Base-by-base conservation (phyloP, 2,113 vertebrate genomes). In the Zingel zingel region DNA sequence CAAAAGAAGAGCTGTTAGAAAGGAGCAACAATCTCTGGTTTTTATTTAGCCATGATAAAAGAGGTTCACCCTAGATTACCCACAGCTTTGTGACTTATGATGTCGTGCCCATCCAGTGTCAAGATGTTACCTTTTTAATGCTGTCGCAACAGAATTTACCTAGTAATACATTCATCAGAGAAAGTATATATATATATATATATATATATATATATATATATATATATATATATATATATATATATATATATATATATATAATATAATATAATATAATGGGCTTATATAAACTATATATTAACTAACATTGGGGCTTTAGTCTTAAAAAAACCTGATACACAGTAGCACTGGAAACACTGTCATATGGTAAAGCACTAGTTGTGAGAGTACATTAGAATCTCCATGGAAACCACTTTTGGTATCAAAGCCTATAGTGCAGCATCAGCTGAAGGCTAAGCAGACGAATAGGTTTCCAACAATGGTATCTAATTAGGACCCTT, bases 351-450 rank as follows among this genome's bases (percentile, higher is more conserved):
- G 79, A 84, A 79, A 75, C 81, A 76, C 74, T 74, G 84, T 89
- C 82, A 91, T 81, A 93, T 89, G 88, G 88, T 76, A 91, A 92
- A 91, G 92, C 90, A 91, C 87, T 93, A 92, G 89, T 94, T 94
- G 91, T 90, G 86, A 87, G 83, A 89, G 89, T 93, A 89, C 94
- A 93, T 94, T 92, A 94, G 75, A 86, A 92, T 96, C 92, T 87
- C 95, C 95, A 96, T 96, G 94, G 95, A 94, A 96, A 96, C 95
- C 92, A 89, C 91, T 94, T 95, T 94, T 88, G 91, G 86, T 94
- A 94, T 94, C 82, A 92, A 88, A 94, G 93, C 95, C 91, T 90
- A 43, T 43, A 91, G 94, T 93, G 94, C 94, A 94, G 92, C 94
- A 93, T 95, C 89, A 89, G 81, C 91, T 85, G 86, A 93, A 90